Evolutionary conservation across 2,797 vertebrate species (phyloP).

Genomic region (Onychomys arenicola): DNA sequence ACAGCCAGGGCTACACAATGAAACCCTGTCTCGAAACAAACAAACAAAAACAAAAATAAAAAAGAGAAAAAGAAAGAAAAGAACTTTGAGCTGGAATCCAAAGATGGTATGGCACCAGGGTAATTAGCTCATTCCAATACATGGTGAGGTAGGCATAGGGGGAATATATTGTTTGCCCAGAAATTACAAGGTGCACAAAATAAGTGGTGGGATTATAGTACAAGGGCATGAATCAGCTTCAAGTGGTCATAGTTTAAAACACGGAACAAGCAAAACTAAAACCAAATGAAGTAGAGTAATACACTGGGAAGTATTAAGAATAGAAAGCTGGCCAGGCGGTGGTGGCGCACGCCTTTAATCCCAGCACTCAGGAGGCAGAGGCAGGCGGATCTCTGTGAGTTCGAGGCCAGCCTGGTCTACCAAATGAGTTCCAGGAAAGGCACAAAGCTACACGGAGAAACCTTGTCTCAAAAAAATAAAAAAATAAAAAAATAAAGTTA

Average conservation of each 20-base stretch:
- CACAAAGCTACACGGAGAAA: too few relatives aligned
- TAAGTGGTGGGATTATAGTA: background rate
- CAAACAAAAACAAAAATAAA: background rate
- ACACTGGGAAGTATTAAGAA: slow-evolving; percentile 25
- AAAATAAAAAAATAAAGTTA: too few relatives aligned
- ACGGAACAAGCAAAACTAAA: slow-evolving; percentile 37
- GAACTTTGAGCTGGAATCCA: background rate
- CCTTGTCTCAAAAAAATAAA: too few relatives aligned
- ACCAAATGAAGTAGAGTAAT: slow-evolving; percentile 13
- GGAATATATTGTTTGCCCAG: slow-evolving; percentile 23
- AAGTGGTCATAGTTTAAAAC: slow-evolving; percentile 10
- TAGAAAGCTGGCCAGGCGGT: too few relatives aligned
- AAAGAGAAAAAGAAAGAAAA: background rate
- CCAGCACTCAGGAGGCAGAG: too few relatives aligned
- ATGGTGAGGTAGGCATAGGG: background rate
- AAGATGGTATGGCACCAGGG: background rate
- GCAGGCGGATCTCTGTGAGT: too few relatives aligned
- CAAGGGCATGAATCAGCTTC: slow-evolving; percentile 40
- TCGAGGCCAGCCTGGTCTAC: too few relatives aligned
- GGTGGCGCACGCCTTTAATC: too few relatives aligned
- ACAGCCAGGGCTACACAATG: background rate
- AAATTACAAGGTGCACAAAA: slow-evolving; percentile 55
- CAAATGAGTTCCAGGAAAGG: too few relatives aligned
- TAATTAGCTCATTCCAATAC: background rate
- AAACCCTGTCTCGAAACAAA: background rate